A percentile compares a stretch with the other conserved stretches of the same genome.
These are phyloP conservation scores for Bos indicus DNA, from an alignment of 2,113 vertebrate species.

Conservation along the genomic window DNA sequence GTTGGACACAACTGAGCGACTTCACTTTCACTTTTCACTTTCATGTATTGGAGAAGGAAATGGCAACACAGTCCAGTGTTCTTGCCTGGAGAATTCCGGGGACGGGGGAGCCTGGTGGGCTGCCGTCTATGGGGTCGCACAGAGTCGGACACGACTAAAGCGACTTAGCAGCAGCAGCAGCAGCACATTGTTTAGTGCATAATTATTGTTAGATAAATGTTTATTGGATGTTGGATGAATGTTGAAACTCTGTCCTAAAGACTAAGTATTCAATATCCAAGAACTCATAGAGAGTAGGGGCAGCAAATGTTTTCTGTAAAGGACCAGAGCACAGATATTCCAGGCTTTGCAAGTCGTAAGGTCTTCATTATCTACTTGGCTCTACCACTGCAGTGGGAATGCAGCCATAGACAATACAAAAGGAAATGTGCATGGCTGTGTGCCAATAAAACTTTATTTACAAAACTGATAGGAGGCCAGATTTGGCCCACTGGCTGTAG, in stretches of 20 bases:
- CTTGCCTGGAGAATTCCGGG: too few species aligned
- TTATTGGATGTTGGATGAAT: neutral
- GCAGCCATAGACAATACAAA: neutral
- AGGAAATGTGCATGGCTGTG: neutral
- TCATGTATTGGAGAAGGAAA: too few species aligned
- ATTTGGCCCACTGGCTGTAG: neutral
- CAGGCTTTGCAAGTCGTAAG: neutral
- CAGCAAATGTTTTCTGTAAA: neutral
- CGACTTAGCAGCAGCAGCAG: too few species aligned
- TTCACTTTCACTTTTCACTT: too few species aligned
- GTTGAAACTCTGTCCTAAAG: neutral
- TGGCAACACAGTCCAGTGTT: too few species aligned
- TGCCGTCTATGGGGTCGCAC: too few species aligned
- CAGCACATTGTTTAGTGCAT: neutral
- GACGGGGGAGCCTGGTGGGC: too few species aligned
- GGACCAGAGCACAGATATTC: neutral
- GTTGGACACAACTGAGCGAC: too few species aligned
- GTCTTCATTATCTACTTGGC: neutral
- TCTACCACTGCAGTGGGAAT: neutral
- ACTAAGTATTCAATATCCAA: neutral
- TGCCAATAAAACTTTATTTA: conserved; percentile 12
- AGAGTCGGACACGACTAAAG: too few species aligned
- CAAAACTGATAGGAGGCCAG: neutral
- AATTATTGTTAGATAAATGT: neutral
- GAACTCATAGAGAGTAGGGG: neutral